These are phyloP conservation scores for Danio choprae DNA, from an alignment of 2,797 vertebrate species.

Conservation along the genomic window DNA sequence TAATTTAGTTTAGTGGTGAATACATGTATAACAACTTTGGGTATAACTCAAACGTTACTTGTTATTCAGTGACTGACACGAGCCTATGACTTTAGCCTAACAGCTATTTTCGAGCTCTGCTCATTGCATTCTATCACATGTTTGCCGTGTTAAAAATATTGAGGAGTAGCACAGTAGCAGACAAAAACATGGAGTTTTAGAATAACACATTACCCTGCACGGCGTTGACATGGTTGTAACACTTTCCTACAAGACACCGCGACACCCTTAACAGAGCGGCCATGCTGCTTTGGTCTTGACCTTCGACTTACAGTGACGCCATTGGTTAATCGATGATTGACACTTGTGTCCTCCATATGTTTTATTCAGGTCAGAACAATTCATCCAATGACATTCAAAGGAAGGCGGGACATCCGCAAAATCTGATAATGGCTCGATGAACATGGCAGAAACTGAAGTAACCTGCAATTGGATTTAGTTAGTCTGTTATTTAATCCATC, in stretches of 20 bases:
- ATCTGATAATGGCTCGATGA: neutral
- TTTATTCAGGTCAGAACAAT: neutral
- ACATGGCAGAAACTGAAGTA: too few species aligned
- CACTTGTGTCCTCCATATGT: constrained; percentile 63
- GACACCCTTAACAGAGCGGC: constrained; percentile 79
- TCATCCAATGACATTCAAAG: constrained; percentile 57
- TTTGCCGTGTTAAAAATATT: neutral
- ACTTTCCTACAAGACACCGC: constrained; percentile 72
- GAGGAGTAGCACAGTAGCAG: neutral
- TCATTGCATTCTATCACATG: neutral
- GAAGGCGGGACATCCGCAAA: constrained; percentile 51
- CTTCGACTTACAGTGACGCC: constrained; percentile 61
- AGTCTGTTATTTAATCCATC: neutral
- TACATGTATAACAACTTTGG: neutral
- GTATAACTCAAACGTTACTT: neutral
- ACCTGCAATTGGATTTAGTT: neutral
- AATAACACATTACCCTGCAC: constrained; percentile 72
- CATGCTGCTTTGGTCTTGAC: constrained; percentile 81
- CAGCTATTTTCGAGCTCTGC: constrained; percentile 27
- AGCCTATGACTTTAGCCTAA: constrained; percentile 48
- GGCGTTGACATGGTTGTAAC: constrained; percentile 73
- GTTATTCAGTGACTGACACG: constrained; percentile 24
- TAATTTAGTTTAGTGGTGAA: neutral
- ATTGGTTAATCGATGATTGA: constrained; percentile 57
- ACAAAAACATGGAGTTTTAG: neutral